phyloP scores from a whole-genome alignment of 2,113 vertebrate species.

The Crotophaga sulcirostris region DNA sequence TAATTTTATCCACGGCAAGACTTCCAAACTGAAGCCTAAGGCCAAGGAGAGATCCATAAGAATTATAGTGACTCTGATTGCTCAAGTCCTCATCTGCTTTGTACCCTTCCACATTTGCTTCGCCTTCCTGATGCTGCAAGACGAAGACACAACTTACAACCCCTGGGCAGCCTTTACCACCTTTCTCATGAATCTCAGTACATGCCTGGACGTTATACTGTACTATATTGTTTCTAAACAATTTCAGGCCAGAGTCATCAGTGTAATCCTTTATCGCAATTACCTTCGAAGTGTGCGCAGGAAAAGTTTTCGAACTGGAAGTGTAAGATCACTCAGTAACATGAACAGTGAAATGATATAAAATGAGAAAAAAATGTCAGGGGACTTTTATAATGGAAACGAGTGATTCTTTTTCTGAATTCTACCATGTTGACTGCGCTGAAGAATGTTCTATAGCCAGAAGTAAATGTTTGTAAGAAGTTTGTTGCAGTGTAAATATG shows the following conservation, averaged over 20 bases:
- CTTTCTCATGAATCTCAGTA: conserved; percentile 95
- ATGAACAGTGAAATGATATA: conserved; percentile 90
- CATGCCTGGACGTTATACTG: conserved; percentile 91
- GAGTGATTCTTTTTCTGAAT: background rate
- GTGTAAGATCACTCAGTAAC: conserved; percentile 89
- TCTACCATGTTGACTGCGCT: background rate
- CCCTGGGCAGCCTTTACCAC: conserved; percentile 90
- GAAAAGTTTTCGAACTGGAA: conserved; percentile 87
- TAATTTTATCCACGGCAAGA: conserved; percentile 85
- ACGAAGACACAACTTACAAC: conserved; percentile 61
- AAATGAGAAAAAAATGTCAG: background rate
- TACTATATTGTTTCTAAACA: conserved; percentile 98
- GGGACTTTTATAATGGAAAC: background rate
- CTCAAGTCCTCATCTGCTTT: conserved; percentile 91
- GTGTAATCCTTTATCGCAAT: conserved; percentile 93
- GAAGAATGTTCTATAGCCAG: background rate
- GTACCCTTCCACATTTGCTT: conserved; percentile 92
- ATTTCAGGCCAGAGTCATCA: conserved; percentile 96
- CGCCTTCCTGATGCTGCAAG: conserved; percentile 79
- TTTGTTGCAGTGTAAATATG: background rate
- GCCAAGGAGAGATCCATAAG: conserved; percentile 94
- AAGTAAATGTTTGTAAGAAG: background rate
- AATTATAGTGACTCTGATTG: conserved; percentile 90
- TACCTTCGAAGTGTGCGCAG: conserved; percentile 92
- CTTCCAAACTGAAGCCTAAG: conserved; percentile 93